Evolutionary conservation across 2,113 vertebrate genomes (phyloP), one percentile per base, ranked within the genome.

Genomic region (Dendrocopos noguchii): DNA sequence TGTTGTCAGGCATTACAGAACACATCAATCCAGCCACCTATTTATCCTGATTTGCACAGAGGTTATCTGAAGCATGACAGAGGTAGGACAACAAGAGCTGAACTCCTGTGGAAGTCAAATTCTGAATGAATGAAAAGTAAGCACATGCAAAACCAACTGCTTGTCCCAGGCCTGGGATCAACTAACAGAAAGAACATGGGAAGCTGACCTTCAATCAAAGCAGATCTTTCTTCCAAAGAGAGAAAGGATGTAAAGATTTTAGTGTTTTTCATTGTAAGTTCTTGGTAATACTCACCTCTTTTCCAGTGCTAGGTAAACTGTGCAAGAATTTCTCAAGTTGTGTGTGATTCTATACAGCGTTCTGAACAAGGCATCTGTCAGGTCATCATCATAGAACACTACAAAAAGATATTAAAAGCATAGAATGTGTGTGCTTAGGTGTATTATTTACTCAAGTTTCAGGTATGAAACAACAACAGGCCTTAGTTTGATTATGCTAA

Each of bases 371-470:
- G 98, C 98, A 12, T 99, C 98, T 0, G 99, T 99, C 55, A 99
- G 95, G 55, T 99, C 98, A 6, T 99, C 98, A 1, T 99, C 99
- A 11, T 99, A 99, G 91, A 99, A 99, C 72, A 99, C 99, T 99
- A 52, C 2, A 29, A 74, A 52, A 95, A 33, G 50, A 55, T 18
- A 19, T 21, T 4, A 66, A 31, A 15, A 88, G 25, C 34, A 90
- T 15, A 27, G 39, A 29, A 33, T 19, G 25, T 1, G 2, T 53
- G 46, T 11, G 9, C 65, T 75, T 31, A 75, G 39, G 7, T 27
- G 6, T 57, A 34, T 7, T 64, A 71, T 25, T 66, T 74, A 86
- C 4, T 34, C 27, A 75, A 77, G 33, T 24, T 44, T 86, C 46
- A 55, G 2, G 65, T 56, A 75, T 19, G 27, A 90, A 92, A 87